These are phyloP conservation scores for Cephus runcator DNA, from an alignment of 2,888 invertebrate genomes.

Conservation along the genomic window DNA sequence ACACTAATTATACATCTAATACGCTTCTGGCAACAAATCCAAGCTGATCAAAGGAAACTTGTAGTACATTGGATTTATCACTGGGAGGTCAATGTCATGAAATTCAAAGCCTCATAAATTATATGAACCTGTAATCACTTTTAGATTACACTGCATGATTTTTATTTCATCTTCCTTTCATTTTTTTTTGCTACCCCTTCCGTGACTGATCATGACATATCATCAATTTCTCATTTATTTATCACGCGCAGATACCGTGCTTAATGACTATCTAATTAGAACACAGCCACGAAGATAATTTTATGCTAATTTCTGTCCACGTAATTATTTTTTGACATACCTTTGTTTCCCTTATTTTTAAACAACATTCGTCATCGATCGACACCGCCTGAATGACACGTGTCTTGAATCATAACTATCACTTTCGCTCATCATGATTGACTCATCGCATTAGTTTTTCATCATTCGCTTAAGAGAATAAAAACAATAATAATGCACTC, in stretches of 20 bases:
- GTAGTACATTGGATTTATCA: neutral
- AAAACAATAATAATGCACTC: neutral
- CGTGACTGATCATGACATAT: neutral
- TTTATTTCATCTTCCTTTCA: neutral
- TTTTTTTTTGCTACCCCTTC: neutral
- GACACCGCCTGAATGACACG: neutral
- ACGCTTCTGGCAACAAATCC: neutral
- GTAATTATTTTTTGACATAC: neutral
- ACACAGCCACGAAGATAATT: neutral
- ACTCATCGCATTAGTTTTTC: neutral
- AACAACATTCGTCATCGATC: neutral
- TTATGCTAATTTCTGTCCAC: neutral
- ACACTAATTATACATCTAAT: neutral
- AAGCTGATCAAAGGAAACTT: neutral
- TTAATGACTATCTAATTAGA: neutral
- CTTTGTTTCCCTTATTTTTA: neutral
- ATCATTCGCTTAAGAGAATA: neutral
- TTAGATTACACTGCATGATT: neutral
- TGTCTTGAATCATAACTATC: neutral
- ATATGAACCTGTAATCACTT: neutral
- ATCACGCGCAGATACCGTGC: neutral
- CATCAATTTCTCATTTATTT: neutral
- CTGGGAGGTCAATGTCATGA: neutral
- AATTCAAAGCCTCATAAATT: neutral
- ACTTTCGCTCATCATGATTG: neutral